Evolutionary conservation across 2,113 vertebrate species (phyloP).

Genomic region (Pelecanus crispus): DNA sequence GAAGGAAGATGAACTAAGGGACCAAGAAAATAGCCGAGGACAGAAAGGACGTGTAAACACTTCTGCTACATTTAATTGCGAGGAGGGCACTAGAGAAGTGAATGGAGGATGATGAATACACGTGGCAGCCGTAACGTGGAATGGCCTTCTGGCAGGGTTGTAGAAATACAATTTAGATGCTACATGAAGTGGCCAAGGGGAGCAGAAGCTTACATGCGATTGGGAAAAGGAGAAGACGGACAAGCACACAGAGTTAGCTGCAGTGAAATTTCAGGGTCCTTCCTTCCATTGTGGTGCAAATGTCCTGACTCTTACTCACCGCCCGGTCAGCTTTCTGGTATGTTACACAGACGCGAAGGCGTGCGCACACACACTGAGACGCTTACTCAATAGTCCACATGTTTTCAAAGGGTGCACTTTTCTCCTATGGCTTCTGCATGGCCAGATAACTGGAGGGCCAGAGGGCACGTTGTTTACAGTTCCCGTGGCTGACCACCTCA

Average conservation of each 20-base stretch:
- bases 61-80: neutral
- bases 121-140: neutral
- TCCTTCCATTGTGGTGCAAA: neutral
- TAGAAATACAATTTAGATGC: neutral
- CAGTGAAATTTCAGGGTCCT: neutral
- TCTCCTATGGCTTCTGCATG: neutral
- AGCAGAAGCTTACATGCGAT: neutral
- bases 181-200: neutral
- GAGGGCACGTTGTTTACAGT: neutral
- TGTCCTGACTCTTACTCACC: neutral
- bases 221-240: neutral
- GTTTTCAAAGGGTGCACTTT: neutral
- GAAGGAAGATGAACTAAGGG: neutral
- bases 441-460: neutral
- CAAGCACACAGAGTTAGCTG: neutral
- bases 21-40: neutral
- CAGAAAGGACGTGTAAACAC: neutral
- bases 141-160: neutral
- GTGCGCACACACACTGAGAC: neutral
- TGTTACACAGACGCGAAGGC: accelerated
- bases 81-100: neutral
- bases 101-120: neutral
- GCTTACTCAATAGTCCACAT: accelerated
- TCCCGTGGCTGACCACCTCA: neutral
- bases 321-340: neutral